Evolutionary conservation across 2,113 vertebrate genomes (phyloP), one percentile per base, ranked within the genome.

Genomic region (Catharus bicknelli): DNA sequence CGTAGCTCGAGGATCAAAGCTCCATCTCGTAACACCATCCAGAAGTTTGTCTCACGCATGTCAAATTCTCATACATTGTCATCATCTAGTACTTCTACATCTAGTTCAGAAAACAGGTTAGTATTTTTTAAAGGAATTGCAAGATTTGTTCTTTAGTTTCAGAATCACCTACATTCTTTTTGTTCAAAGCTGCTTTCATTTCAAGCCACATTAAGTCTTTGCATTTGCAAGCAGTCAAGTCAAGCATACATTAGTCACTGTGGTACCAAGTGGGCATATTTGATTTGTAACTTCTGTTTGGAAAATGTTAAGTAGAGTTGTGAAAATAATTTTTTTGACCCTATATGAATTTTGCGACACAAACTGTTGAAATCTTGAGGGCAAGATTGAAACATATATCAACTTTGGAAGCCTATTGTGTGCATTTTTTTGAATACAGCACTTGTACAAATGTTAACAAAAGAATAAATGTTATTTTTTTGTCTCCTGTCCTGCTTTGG

Each of bases 31-130:
- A 99, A 97, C 97, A 99, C 98, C 97, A 99, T 99, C 97, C 98
- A 99, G 98, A 99, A 99, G 98, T 99, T 99, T 97, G 98, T 99
- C 69, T 99, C 98, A 83, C 98, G 98, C 96, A 98, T 99, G 98
- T 98, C 98, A 89, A 99, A 98, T 95, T 98, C 98, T 70, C 98
- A 99, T 97, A 98, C 98, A 88, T 97, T 97, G 93, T 98, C 98
- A 94, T 98, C 98, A 86, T 98, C 98, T 96, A 98, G 98, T 95
- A 97, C 98, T 79, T 98, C 98, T 86, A 97, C 98, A 90, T 98
- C 98, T 97, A 99, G 98, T 96, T 98, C 98, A 92, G 98, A 99
- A 97, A 98, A 98, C 98, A 99, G 98, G 98, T 99, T 90, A 93
- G 97, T 97, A 97, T 94, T 93, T 94, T 93, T 68, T 67, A 70